Evolutionary conservation across 37 sponge, comb jelly and placozoan genomes (phyloP).

Genomic region (Ianthella basta): DNA sequence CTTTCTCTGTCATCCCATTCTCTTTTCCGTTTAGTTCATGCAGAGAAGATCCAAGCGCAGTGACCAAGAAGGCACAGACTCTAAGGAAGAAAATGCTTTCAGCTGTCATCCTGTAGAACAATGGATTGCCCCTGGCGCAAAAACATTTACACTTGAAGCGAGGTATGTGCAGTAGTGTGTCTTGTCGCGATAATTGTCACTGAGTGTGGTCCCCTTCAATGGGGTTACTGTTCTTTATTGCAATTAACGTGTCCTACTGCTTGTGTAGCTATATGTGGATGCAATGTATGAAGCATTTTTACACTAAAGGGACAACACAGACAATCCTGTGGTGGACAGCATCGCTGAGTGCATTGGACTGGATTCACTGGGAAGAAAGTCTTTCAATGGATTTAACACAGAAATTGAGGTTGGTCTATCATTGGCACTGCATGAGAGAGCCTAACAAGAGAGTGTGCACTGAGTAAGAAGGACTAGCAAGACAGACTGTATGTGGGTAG

Average conservation of each 20-base stretch:
- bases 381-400: constrained; percentile 74
- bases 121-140: constrained; percentile 64
- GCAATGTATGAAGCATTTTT: too few relatives aligned
- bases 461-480: too few relatives aligned
- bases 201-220: too few relatives aligned
- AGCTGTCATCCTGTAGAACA: constrained; percentile 53
- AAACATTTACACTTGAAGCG: background rate
- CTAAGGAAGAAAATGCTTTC: constrained; percentile 29
- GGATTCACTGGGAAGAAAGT: constrained; percentile 68
- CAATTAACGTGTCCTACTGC: too few relatives aligned
- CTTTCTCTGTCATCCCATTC: background rate
- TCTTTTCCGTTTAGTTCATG: constrained; percentile 74
- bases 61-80: constrained; percentile 2
- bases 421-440: background rate
- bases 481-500: too few relatives aligned
- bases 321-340: constrained; percentile 23
- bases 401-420: constrained; percentile 66
- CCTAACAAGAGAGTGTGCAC: background rate
- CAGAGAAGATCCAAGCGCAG: constrained; percentile 32
- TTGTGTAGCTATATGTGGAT: too few relatives aligned
- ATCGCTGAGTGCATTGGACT: constrained; percentile 61
- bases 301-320: too few relatives aligned
- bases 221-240: too few relatives aligned
- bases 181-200: too few relatives aligned
- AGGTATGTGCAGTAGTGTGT: too few relatives aligned